Conservation (phyloP, 2,888 invertebrate genomes). For the Strigamia transsilvanica region DNA sequence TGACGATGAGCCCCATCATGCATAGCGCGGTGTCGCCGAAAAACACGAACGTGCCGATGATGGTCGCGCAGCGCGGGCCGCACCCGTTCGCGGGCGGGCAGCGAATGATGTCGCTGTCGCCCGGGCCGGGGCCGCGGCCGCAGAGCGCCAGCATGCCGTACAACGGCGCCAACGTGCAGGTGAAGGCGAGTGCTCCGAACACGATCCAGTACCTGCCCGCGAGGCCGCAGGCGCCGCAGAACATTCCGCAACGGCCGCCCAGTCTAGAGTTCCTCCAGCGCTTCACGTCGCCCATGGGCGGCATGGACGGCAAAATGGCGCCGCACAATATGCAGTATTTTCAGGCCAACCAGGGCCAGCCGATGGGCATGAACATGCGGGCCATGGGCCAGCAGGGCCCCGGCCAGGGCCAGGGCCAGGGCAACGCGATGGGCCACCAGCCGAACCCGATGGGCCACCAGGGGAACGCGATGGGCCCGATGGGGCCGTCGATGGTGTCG, state of each 20-base stretch:
- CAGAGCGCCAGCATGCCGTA: constrained; percentile 65
- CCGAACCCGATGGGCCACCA: constrained; percentile 57
- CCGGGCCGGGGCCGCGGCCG: constrained; percentile 61
- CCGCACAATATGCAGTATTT: constrained; percentile 79
- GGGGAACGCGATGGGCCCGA: constrained; percentile 58
- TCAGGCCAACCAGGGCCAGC: constrained; percentile 62
- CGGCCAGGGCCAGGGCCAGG: constrained; percentile 51
- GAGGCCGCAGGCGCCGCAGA: constrained; percentile 76
- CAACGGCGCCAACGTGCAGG: constrained; percentile 81
- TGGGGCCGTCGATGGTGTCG: constrained; percentile 57
- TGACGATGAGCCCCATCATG: constrained; percentile 58
- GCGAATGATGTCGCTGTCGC: constrained; percentile 62
- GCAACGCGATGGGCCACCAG: constrained; percentile 56
- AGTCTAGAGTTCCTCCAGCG: constrained; percentile 89
- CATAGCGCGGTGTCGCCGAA: constrained; percentile 58
- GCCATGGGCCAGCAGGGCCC: constrained; percentile 58
- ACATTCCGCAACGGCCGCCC: constrained; percentile 80
- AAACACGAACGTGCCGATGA: constrained; percentile 52
- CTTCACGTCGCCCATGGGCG: constrained; percentile 83
- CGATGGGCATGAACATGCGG: constrained; percentile 57
- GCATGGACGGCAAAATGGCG: constrained; percentile 75
- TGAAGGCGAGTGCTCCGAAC: constrained; percentile 95
- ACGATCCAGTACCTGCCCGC: constrained; percentile 98
- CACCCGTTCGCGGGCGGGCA: constrained; percentile 55
- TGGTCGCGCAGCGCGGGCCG: constrained; percentile 56